A percentile compares a stretch with the other conserved stretches of the same genome.
These are phyloP conservation scores for Pelosia muscerda DNA, from an alignment of 2,888 invertebrate species.

Conservation along the genomic window DNA sequence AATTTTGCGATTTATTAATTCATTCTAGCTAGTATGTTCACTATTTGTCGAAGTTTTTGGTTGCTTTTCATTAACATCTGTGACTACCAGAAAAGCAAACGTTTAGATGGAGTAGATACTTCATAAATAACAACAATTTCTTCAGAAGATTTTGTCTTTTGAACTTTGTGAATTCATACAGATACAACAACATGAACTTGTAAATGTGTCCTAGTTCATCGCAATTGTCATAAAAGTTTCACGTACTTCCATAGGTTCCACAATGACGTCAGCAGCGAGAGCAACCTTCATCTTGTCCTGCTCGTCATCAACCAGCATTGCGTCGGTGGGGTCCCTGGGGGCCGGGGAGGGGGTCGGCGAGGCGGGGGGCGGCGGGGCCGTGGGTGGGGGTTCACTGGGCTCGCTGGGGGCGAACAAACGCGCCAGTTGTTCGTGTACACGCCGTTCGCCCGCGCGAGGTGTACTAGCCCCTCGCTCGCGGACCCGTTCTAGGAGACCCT, in stretches of 20 bases:
- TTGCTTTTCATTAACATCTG: too few relatives aligned
- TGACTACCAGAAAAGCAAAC: too few relatives aligned
- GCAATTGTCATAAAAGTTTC: background rate
- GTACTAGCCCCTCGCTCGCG: slow-evolving; percentile 89
- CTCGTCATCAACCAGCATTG: slow-evolving; percentile 50
- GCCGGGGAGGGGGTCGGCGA: slow-evolving; percentile 16
- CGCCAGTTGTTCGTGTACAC: slow-evolving; percentile 91
- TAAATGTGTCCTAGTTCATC: too few relatives aligned
- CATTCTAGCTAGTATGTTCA: too few relatives aligned
- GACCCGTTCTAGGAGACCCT: slow-evolving; percentile 91
- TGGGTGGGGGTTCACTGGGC: slow-evolving; percentile 27
- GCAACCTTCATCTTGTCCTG: slow-evolving; percentile 36
- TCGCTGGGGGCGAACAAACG: slow-evolving; percentile 75
- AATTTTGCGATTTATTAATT: too few relatives aligned
- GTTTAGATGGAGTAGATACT: too few relatives aligned
- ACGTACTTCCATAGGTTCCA: slow-evolving; percentile 74
- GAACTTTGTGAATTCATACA: too few relatives aligned
- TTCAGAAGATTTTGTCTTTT: too few relatives aligned
- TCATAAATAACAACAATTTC: too few relatives aligned
- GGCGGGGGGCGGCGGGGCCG: slow-evolving; percentile 24
- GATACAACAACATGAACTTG: too few relatives aligned
- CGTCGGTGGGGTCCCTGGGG: slow-evolving; percentile 24
- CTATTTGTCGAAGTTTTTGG: too few relatives aligned
- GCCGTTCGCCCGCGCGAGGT: slow-evolving; percentile 88
- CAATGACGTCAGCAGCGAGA: slow-evolving; percentile 59